A percentile compares a stretch with the other conserved stretches of the same genome.
These are phyloP conservation scores for Podiceps cristatus DNA, from an alignment of 2,113 vertebrate species.

Conservation along the genomic window DNA sequence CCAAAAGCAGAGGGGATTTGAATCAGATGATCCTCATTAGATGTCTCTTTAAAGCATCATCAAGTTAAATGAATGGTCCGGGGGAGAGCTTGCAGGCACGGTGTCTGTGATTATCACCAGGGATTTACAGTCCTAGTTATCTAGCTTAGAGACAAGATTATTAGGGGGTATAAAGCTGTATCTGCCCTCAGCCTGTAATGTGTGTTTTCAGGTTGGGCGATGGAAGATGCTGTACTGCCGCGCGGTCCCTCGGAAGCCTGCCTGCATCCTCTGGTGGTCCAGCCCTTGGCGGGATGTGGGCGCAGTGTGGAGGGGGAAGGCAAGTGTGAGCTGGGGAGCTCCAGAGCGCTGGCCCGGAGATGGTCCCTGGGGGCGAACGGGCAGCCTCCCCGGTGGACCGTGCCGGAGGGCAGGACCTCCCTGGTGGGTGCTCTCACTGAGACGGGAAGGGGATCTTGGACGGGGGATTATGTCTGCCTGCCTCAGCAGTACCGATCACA, in stretches of 20 bases:
- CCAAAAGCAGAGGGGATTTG: constrained; percentile 56
- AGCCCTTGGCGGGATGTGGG: neutral
- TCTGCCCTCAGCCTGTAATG: constrained; percentile 15
- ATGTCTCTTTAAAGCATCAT: constrained; percentile 58
- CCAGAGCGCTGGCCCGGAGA: neutral
- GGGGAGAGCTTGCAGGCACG: constrained; percentile 49
- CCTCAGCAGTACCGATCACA: accelerated
- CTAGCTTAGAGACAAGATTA: constrained; percentile 58
- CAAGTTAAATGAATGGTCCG: constrained; percentile 53
- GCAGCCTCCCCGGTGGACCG: neutral
- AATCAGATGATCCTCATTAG: constrained; percentile 62
- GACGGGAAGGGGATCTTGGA: neutral
- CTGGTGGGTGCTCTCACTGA: neutral
- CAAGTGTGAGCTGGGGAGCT: neutral
- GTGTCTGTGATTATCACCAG: constrained; percentile 47
- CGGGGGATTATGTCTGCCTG: accelerated
- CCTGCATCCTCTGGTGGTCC: neutral
- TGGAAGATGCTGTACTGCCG: accelerated
- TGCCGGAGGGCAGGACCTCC: neutral
- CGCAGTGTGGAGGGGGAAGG: neutral
- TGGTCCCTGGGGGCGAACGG: accelerated
- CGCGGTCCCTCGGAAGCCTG: neutral
- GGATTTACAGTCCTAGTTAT: constrained; percentile 58
- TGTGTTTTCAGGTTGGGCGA: neutral
- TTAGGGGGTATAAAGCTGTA: constrained; percentile 40